Conservation (phyloP, 2,888 invertebrate species). For the Anorthoa munda region DNA sequence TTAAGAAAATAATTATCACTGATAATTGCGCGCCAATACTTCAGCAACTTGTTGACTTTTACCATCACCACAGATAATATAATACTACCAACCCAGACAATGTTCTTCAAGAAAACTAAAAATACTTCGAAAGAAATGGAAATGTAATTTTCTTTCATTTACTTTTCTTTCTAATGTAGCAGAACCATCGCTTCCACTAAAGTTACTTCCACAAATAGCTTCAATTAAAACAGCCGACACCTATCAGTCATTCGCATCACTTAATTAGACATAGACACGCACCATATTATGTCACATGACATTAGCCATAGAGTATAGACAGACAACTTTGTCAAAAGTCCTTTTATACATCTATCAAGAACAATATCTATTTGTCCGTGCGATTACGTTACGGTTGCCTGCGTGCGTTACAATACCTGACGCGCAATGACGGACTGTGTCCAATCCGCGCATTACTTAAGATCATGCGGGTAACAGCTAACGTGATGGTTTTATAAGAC, state of each 20-base stretch:
- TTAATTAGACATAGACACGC: conserved; percentile 38
- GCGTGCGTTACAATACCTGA: conserved; percentile 40
- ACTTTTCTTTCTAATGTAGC: too few relatives aligned
- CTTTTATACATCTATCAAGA: conserved; percentile 25
- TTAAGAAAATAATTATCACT: too few relatives aligned
- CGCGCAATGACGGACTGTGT: conserved; percentile 55
- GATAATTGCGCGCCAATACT: too few relatives aligned
- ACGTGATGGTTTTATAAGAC: conserved; percentile 51
- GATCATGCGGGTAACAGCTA: conserved; percentile 48
- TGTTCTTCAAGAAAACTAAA: background rate
- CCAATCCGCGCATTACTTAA: conserved; percentile 52
- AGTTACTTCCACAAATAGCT: conserved; percentile 23
- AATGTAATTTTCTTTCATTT: too few relatives aligned
- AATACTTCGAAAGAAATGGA: too few relatives aligned
- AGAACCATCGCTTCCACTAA: background rate
- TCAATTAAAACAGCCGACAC: conserved; percentile 22
- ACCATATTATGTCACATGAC: conserved; percentile 43
- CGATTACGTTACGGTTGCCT: conserved; percentile 34
- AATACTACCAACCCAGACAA: too few relatives aligned
- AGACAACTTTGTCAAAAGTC: conserved; percentile 45
- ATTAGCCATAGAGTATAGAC: conserved; percentile 35
- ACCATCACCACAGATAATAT: too few relatives aligned
- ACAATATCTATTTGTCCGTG: conserved; percentile 48
- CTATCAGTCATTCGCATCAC: conserved; percentile 18
- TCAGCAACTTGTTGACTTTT: too few relatives aligned